Evolutionary conservation across 2,888 invertebrate genomes (phyloP), one percentile per base, ranked within the genome.

Genomic region (Pandemis heparana): DNA sequence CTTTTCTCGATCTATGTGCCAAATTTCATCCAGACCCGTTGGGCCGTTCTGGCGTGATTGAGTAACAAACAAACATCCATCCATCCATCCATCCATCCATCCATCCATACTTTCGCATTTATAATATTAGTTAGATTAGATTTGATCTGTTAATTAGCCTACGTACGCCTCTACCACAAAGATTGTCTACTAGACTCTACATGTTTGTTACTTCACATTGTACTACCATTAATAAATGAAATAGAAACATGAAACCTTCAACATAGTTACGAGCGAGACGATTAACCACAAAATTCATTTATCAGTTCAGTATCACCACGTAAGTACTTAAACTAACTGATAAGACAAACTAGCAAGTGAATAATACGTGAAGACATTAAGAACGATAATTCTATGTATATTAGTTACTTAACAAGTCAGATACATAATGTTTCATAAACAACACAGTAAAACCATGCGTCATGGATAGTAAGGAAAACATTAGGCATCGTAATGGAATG

Each of bases 301-400:
- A 71, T 67, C 66, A 46, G 48, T 43, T 18, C 43, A 39, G 65
- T 74, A 74, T 74, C 73, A 69, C 51, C n/a, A 32, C 43, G 39
- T 38, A 71, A 23, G 60, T 60, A 68, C 69, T 70, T 74, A 51
- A 65, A 38, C 65, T 46, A 64, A 60, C 60, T n/a, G 74, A 74
- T 74, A 71, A 68, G 51, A 61, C 53, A 48, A 38, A 53, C 56
- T 75, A 53, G 66, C 68, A 70, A 85, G 83, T 83, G 83, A 80
- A 77, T 80, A 79, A 81, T 76, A 83, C 80, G 80, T 81, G 81
- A 84, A 79, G 77, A 83, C 87, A 85, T 88, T 88, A 87, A 80
- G 77, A 72, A 77, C 75, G 89, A 89, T 87, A 89, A 87, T 86
- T 81, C 77, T 85, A 89, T 89, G 87, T 83, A 86, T 86, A 86